Evolutionary conservation across 2,113 vertebrate species (phyloP), one percentile per base, ranked within the genome.

Genomic region (Eurypyga helias): DNA sequence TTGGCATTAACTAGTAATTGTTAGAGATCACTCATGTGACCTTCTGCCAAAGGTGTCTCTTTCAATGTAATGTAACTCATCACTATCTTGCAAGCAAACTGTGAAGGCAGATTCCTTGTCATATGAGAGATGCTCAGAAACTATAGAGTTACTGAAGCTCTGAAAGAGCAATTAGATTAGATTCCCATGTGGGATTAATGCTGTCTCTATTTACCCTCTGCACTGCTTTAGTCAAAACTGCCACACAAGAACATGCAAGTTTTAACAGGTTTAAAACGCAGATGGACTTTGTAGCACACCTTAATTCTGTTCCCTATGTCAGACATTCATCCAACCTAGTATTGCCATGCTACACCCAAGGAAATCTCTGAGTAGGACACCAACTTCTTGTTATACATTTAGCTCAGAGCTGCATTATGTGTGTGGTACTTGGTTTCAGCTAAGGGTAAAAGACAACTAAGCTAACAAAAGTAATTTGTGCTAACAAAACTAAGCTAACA

Each of bases 91-190:
- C 88, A 73, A 90, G 93, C 51, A 91, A 80, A 81, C 58, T 62
- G 62, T 48, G 75, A 93, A 87, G 80, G 85, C 82, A 94, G 82
- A 95, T 80, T 85, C 71, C 83, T 62, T 72, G 71, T 66, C 95
- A 93, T 49, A 84, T 90, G 90, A 86, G 87, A 88, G 71, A 93
- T 86, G 96, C 67, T 90, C 79, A 81, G 82, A 67, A 90, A 77
- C 90, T 61, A 69, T 77, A 96, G 87, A 88, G 87, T 96, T 95
- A 97, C 94, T 73, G 64, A 34, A 83, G 85, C 75, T 70, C 95
- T 70, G 75, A 95, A 96, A 96, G 96, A 94, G 95, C 93, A 96
- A 58, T 92, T 94, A 92, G 96, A 96, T 96, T 95, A 49, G 85
- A 94, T 94, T 96, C 84, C 82, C 94, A 13, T 34, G 70, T 25